Evolutionary conservation across 2,113 vertebrate species (phyloP), one percentile per base, ranked within the genome.

Genomic region (Rattus rattus): DNA sequence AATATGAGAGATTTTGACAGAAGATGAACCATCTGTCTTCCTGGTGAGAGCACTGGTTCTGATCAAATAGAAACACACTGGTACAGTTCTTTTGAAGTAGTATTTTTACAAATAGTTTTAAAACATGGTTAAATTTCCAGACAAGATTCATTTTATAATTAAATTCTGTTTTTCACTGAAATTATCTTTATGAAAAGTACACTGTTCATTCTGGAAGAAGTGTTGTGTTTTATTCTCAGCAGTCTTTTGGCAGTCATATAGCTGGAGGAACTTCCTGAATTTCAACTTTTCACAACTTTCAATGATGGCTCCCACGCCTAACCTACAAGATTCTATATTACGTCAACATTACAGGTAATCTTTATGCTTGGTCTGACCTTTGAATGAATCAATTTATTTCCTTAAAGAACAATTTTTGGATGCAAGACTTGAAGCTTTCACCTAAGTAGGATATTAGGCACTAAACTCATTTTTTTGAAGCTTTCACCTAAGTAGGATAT

Each of bases 31-130:
- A 36, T 63, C 54, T 65, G 11, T 72, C 24, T 2, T 67, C 17
- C 54, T 9, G 6, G 8, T 59, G 26, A 88, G 36, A 83, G 24
- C 19, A 24, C 61, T 72, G 39, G 11, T 95, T 88, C 49, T n/a
- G 17, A 39, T 49, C 17, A 92, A 8, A 13, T 73, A 33, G 28
- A 61, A 0, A 20, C 3, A 84, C 7, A 73, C 0, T 8, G 72
- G 11, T 85, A 10, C 17, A 22, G 10, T 59, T 67, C 36, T 73
- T 94, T 87, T 39, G 20, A 73, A 72, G 16, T 67, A 22, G 20
- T 63, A 63, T 56, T 97, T 96, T 88, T n/a, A 22, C 84, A 19
- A 33, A 84, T 75, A n/a, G 10, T 61, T 94, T 94, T 69, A 84
- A 95, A 94, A 88, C 87, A 56, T 10, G 69, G 63, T 28, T 63